These are phyloP conservation scores for Cephus sareptanus DNA, from an alignment of 2,888 invertebrate species.

Conservation along the genomic window DNA sequence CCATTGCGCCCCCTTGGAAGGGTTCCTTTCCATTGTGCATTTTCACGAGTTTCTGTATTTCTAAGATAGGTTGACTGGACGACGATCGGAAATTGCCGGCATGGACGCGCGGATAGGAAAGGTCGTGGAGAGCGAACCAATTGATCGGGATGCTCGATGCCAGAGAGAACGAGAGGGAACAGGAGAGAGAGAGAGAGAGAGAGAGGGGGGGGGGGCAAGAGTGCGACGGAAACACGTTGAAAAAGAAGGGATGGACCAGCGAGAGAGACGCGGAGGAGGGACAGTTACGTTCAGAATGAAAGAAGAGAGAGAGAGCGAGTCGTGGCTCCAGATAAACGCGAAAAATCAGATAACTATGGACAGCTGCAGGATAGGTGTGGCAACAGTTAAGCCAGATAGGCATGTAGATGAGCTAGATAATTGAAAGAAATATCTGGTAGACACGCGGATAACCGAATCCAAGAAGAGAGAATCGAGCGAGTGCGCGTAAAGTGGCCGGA, in stretches of 20 bases:
- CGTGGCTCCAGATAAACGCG: neutral
- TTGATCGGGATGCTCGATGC: conserved; percentile 1
- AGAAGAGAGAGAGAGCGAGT: neutral
- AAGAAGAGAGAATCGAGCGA: neutral
- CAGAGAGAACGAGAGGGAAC: conserved; percentile 3
- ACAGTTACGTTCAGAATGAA: neutral
- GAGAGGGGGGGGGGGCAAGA: neutral
- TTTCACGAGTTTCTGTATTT: conserved; percentile 17
- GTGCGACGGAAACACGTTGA: neutral
- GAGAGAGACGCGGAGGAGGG: neutral
- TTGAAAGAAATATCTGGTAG: neutral
- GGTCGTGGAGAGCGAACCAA: neutral
- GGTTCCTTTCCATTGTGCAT: neutral
- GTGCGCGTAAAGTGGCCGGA: neutral
- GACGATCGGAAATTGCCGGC: neutral
- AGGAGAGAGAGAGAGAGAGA: conserved; percentile 7
- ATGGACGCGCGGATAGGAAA: conserved; percentile 6
- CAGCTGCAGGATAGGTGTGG: neutral
- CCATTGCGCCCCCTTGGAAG: neutral
- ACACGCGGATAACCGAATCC: neutral
- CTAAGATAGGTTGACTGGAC: neutral
- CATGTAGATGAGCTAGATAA: neutral
- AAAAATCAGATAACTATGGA: neutral
- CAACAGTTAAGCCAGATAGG: neutral
- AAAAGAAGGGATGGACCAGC: neutral